These are phyloP conservation scores for Brachyalestes nurse DNA, from an alignment of 2,797 vertebrate genomes.

Conservation along the genomic window DNA sequence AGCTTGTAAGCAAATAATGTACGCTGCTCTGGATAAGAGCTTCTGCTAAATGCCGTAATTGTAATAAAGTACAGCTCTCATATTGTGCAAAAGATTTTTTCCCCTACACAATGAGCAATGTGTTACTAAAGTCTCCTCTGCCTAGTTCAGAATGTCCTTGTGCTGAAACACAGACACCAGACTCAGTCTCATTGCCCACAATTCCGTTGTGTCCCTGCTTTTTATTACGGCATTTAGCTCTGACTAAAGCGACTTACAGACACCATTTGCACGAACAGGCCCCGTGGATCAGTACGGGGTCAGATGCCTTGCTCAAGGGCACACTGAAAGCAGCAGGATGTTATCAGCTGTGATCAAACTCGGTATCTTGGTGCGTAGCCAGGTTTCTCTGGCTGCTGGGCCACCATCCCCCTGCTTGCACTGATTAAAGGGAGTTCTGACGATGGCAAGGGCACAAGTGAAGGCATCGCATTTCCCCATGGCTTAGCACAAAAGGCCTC, in stretches of 20 bases:
- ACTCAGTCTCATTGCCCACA: slow-evolving; percentile 1
- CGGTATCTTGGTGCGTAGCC: slow-evolving; percentile 7
- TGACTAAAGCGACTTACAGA: slow-evolving; percentile 7
- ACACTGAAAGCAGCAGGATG: slow-evolving; percentile 17
- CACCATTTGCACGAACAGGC: slow-evolving; percentile 22
- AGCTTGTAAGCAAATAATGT: too few species aligned
- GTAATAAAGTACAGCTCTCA: too few species aligned
- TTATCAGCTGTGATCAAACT: slow-evolving; percentile 22
- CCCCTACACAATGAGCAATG: too few species aligned
- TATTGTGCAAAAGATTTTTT: too few species aligned
- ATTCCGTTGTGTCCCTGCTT: neutral
- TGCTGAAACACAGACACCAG: slow-evolving; percentile 6
- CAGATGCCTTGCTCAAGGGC: slow-evolving; percentile 13
- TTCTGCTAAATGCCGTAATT: too few species aligned
- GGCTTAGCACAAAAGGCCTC: slow-evolving; percentile 8
- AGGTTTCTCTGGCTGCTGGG: slow-evolving; percentile 11
- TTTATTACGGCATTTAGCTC: slow-evolving; percentile 7
- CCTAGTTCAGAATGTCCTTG: neutral
- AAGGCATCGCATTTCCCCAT: slow-evolving; percentile 17
- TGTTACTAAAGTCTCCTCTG: neutral
- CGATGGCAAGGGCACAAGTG: slow-evolving; percentile 11
- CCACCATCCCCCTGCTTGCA: neutral
- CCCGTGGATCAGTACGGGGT: slow-evolving; percentile 12
- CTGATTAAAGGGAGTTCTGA: slow-evolving; percentile 30
- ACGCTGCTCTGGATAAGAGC: too few species aligned